Conservation (phyloP, 37 sponge, comb jelly and placozoan genomes). For the Petrosia ficiformis region DNA sequence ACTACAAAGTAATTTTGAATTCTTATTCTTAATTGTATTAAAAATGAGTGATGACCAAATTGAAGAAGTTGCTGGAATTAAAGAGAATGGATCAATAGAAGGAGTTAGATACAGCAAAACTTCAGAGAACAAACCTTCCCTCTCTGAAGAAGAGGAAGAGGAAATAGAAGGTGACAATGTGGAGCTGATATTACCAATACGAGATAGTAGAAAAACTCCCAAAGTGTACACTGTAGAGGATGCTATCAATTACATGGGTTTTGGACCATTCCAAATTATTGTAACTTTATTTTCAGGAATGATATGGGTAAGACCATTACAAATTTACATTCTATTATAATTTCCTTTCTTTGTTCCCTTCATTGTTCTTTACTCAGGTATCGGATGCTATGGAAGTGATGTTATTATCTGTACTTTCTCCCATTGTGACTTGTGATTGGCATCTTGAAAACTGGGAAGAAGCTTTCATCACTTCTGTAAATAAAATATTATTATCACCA, state of each 20-base stretch:
- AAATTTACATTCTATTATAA: neutral
- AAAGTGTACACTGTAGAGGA: slow-evolving; percentile 87
- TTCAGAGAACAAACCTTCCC: too few species aligned
- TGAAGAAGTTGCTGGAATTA: too few species aligned
- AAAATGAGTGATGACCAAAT: too few species aligned
- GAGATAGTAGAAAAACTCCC: too few species aligned
- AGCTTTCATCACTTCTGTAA: slow-evolving; percentile 47
- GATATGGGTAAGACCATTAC: slow-evolving; percentile 21
- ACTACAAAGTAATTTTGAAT: too few species aligned
- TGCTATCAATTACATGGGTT: slow-evolving; percentile 68
- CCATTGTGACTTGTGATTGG: slow-evolving; percentile 47
- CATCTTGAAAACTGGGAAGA: slow-evolving; percentile 19
- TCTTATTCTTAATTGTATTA: too few species aligned
- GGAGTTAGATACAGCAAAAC: too few species aligned
- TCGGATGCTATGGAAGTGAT: slow-evolving; percentile 62
- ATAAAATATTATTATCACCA: neutral
- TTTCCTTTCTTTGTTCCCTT: neutral
- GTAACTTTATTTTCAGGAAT: slow-evolving; percentile 51
- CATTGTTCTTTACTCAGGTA: slow-evolving; percentile 10
- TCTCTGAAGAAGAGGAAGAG: too few species aligned
- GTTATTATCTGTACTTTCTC: slow-evolving; percentile 45
- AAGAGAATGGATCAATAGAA: too few species aligned
- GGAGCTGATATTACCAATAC: too few species aligned
- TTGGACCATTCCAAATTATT: slow-evolving; percentile 69
- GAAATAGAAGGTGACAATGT: too few species aligned